Evolutionary conservation across 2,113 vertebrate genomes (phyloP), one percentile per base, ranked within the genome.

Genomic region (Serinus canaria): DNA sequence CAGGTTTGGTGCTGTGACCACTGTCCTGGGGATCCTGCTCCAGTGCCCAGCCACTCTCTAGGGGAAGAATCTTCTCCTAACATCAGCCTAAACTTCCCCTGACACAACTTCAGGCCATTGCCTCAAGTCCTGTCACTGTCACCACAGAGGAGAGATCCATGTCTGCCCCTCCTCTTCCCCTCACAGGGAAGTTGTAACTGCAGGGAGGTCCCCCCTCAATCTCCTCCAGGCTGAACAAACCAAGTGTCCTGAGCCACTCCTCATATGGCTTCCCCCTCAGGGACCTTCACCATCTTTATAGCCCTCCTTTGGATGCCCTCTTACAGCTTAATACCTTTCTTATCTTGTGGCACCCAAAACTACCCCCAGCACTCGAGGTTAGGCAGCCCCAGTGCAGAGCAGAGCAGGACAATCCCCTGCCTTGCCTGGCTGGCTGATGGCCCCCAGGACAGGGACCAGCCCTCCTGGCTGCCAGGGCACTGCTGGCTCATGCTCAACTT

Each of bases 101-200:
- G 21, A 27, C 7, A 50, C 25, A 31, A 3, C 7, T 18, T 37
- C 21, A 68, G 53, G 7, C 31, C 44, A 27, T 59, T 86, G 11
- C 22, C 33, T 50, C 4, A 1, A 6, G 25, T 50, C 13, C 15
- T 68, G 20, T 35, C 43, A 7, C 15, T 41, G 68, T 35, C 52
- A 31, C 25, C 35, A 31, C 21, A 59, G 21, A 43, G 31, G 2
- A 67, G 35, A 76, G 14, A 86, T 76, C 44, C 15, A 7, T 50
- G 52, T 0, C 72, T 66, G 43, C 8, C 13, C 3, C 24, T 66
- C 31, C 43, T 41, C 10, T n/a, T 30, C 35, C 35, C 52, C 20
- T 43, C 9, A 2, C 1, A 0, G 3, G 31, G 13, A 49, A n/a
- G 10, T 0, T 58, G 52, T 35, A 31, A 13, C 24, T 58, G 52